Base-by-base conservation (phyloP, 2,113 vertebrate species). In the Megaceryle maxima region DNA sequence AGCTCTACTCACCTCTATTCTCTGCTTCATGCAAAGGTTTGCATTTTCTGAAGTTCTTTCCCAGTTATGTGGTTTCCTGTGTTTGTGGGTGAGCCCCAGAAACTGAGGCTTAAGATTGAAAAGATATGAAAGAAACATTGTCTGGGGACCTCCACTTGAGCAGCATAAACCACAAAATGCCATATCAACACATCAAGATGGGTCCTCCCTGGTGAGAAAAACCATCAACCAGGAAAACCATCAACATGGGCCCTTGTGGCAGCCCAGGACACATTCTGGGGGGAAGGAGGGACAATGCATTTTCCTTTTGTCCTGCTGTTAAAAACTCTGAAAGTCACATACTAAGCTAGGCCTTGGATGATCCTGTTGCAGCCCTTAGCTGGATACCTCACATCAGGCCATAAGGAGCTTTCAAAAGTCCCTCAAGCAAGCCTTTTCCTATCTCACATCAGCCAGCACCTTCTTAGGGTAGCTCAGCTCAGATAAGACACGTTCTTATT, bases 361-460 rank as follows among this genome's bases (percentile, higher is more conserved):
- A 75, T 35, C 19, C 50, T 59, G 33, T 66, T 62, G 43, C 59
- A 93, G 50, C 22, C 29, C 6, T 0, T 89, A 35, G 83, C 56
- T 46, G 68, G 62, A 39, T 77, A 35, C 28, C 56, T 90, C 62
- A 25, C 43, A 59, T 24, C 55, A 91, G 50, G 21, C 60, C 64
- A 44, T 59, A 57, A 96, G 87, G 68, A 94, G 85, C 90, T 96
- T 91, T 95, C 93, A 95, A 81, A 96, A 43, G 53, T 91, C 84
- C 85, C 88, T 95, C 73, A 88, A 92, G 68, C 44, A 63, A 93
- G 51, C 41, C 41, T 88, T 43, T 77, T 67, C 41, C 31, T 96
- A 97, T 97, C 96, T 96, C 72, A 26, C 85, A 87, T 96, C 96
- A 97, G 87, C 97, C 92, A 94, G 85, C 97, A 95, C 97, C 94